Percentiles rank a stretch among this genome's conserved stretches.
Conservation (phyloP, 2,113 vertebrate genomes). For the Typhlomys cinereus region DNA sequence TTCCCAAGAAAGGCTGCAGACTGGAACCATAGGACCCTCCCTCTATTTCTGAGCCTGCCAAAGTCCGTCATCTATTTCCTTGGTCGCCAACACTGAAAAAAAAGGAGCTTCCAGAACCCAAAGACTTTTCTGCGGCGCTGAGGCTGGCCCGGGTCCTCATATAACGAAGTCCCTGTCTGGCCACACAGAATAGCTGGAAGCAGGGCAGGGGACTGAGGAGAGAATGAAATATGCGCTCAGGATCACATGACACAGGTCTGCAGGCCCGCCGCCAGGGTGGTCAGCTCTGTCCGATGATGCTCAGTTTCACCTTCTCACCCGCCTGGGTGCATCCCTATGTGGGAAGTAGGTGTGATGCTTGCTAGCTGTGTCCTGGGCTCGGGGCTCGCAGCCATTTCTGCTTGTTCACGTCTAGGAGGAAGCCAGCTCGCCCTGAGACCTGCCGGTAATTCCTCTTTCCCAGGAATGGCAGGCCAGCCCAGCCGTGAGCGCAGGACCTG, state of each 20-base stretch:
- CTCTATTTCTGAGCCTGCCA: not conserved
- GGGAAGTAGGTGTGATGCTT: not conserved
- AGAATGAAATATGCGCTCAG: not conserved
- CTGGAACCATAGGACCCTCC: not conserved
- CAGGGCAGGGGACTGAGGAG: not conserved
- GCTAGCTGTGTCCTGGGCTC: not conserved
- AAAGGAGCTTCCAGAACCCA: too few species aligned
- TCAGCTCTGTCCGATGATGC: not conserved
- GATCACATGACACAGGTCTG: not conserved
- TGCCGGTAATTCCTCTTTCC: slow-evolving; percentile 72
- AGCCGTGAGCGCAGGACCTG: not conserved
- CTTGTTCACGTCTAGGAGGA: slow-evolving; percentile 75
- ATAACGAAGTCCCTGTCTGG: not conserved
- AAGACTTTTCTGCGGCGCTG: not conserved
- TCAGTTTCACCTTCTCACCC: not conserved
- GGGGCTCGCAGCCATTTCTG: slow-evolving; percentile 58
- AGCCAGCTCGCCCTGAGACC: slow-evolving; percentile 55
- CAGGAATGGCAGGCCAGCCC: slow-evolving; percentile 43
- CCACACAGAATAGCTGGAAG: not conserved
- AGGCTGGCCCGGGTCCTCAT: not conserved
- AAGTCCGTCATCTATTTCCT: not conserved
- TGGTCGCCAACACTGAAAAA: too few species aligned
- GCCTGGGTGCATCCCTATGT: not conserved
- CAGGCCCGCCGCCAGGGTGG: not conserved
- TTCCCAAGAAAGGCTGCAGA: not conserved